Evolutionary conservation across 1,140 invertebrate genomes (phyloP).

Genomic region (Pseudomyrmex gracilis): DNA sequence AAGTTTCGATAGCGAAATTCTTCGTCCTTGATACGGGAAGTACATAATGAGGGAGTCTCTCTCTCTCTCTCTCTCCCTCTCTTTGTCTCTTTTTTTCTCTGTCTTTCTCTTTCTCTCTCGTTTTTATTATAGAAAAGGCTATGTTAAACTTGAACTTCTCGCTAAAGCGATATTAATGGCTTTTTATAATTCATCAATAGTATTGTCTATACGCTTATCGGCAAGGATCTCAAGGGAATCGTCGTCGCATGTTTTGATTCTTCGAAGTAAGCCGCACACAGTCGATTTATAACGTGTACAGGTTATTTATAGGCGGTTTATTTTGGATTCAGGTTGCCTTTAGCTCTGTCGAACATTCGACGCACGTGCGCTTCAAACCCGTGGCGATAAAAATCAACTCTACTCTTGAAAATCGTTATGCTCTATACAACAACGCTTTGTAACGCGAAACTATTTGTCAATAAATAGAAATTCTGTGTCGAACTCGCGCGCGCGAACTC

Average conservation of each 20-base stretch:
- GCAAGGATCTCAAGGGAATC: too few species aligned
- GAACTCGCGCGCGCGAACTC: background rate
- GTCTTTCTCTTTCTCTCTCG: too few species aligned
- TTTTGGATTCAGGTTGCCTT: slow-evolving; percentile 55
- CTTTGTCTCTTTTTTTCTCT: too few species aligned
- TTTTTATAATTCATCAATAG: slow-evolving; percentile 46
- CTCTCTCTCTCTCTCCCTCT: too few species aligned
- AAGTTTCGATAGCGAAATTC: slow-evolving; percentile 12
- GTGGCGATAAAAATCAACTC: slow-evolving; percentile 31
- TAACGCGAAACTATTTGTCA: background rate
- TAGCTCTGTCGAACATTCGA: slow-evolving; percentile 32
- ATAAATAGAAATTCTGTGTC: background rate
- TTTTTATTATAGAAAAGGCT: background rate
- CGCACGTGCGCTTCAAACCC: slow-evolving; percentile 26
- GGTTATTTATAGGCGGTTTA: slow-evolving; percentile 54
- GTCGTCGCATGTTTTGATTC: slow-evolving; percentile 19
- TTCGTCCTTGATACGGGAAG: background rate
- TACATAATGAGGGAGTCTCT: too few species aligned
- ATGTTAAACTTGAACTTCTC: slow-evolving; percentile 15
- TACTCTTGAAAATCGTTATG: background rate
- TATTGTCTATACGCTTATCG: background rate
- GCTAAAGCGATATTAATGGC: background rate
- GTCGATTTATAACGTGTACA: slow-evolving; percentile 31
- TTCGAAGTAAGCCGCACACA: background rate
- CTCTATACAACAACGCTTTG: background rate